phyloP scores from a whole-genome alignment of 2,888 invertebrate genomes.

The Adelphocoris suturalis region DNA sequence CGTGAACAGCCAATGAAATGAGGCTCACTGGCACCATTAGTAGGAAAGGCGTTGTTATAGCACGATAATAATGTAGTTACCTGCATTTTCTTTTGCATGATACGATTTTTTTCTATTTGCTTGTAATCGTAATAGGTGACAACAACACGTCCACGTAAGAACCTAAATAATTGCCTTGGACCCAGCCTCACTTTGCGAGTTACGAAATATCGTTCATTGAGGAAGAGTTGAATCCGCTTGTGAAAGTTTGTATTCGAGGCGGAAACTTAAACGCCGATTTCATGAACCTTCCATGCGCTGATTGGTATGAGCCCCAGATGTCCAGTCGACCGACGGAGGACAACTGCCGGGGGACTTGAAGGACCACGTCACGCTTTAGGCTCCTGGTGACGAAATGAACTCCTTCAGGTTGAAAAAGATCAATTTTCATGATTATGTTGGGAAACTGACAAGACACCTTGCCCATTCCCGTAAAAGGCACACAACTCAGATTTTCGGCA shows the following conservation, averaged over 20 bases:
- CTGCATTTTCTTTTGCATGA: too few species aligned
- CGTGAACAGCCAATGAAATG: too few species aligned
- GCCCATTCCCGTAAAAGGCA: too few species aligned
- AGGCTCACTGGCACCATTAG: too few species aligned
- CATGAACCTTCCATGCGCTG: conserved; percentile 61
- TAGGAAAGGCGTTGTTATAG: too few species aligned
- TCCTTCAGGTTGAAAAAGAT: neutral
- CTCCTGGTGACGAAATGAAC: neutral
- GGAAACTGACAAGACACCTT: too few species aligned
- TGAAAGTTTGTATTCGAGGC: conserved; percentile 45
- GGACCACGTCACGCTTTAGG: neutral
- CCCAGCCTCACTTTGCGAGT: conserved; percentile 12
- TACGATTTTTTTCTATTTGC: too few species aligned
- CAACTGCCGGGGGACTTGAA: neutral
- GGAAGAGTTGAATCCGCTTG: conserved; percentile 50
- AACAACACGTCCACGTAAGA: too few species aligned
- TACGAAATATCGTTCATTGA: conserved; percentile 49
- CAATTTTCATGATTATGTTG: neutral
- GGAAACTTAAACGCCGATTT: conserved; percentile 53
- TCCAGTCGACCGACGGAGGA: conserved; percentile 54
- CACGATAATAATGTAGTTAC: too few species aligned
- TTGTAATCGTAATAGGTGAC: too few species aligned
- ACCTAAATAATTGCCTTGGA: neutral
- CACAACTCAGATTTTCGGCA: too few species aligned
- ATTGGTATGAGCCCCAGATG: conserved; percentile 55